Percentiles rank a stretch among this genome's conserved stretches.
Conservation (phyloP, 2,113 vertebrate genomes). For the Cebus imitator region DNA sequence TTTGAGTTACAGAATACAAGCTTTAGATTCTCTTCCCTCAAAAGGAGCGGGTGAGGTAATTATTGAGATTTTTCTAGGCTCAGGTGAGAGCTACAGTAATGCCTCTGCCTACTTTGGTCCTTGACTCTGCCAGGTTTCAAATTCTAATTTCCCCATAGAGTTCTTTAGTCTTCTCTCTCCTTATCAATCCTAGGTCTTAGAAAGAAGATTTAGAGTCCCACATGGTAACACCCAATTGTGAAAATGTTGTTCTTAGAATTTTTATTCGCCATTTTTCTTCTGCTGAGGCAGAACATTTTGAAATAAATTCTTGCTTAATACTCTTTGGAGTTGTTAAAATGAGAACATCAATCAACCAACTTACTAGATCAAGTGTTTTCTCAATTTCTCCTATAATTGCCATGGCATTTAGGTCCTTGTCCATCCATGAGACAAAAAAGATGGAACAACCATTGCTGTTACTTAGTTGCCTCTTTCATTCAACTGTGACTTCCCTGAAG, state of each 20-base stretch:
- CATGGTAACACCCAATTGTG: neutral
- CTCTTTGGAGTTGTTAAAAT: slow-evolving; percentile 42
- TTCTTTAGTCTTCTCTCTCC: neutral
- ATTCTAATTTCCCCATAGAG: slow-evolving; percentile 9
- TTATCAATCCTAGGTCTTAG: neutral
- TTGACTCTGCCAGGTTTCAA: neutral
- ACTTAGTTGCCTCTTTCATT: slow-evolving; percentile 51
- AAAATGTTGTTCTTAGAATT: slow-evolving; percentile 48
- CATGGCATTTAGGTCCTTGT: slow-evolving; percentile 19
- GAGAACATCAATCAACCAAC: slow-evolving; percentile 60
- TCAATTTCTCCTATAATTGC: slow-evolving; percentile 29
- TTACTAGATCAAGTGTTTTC: slow-evolving; percentile 57
- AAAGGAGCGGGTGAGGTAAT: neutral
- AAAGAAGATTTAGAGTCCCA: slow-evolving; percentile 32
- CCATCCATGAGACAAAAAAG: slow-evolving; percentile 27
- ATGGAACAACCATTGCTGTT: slow-evolving; percentile 30
- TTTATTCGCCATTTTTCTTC: slow-evolving; percentile 56
- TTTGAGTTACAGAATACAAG: neutral
- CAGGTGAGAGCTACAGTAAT: neutral
- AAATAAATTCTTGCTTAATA: slow-evolving; percentile 54
- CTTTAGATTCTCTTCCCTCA: neutral
- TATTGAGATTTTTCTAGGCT: neutral
- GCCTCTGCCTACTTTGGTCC: neutral
- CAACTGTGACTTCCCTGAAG: slow-evolving; percentile 63
- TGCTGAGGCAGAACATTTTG: slow-evolving; percentile 37